Evolutionary conservation across 2,113 vertebrate species (phyloP), one percentile per base, ranked within the genome.

Genomic region (Seriola aureovittata): DNA sequence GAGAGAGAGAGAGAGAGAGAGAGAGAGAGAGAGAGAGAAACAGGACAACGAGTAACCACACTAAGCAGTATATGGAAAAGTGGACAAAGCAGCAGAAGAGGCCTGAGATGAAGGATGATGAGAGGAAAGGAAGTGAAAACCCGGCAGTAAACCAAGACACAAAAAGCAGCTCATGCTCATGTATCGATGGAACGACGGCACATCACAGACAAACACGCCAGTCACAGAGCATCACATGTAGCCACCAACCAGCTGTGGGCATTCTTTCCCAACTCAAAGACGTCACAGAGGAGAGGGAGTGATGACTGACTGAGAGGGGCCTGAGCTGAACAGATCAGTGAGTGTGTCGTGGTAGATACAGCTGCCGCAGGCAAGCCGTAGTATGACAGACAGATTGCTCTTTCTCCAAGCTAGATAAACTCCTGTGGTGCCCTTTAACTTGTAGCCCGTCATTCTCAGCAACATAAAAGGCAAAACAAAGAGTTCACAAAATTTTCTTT

Each of bases 131-230:
- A 68, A 59, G 72, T 84, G 78, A 71, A 52, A 85, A 88, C 85
- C 93, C 86, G 66, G 85, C 89, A 34, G 84, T 63, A 82, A 82
- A 85, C 80, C 76, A 85, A 91, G 94, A 96, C 94, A 93, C 69
- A 77, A 75, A 81, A 92, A 94, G 94, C 93, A 80, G 95, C 46
- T 96, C 96, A 98, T 96, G 95, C 95, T 94, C 76, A 90, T 89
- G 91, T 92, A 78, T 88, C 69, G 25, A 92, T 93, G 91, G 80
- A 73, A 82, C 86, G 88, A 92, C 90, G 91, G 91, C 84, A 93
- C 88, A 87, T 86, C 85, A 88, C 85, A 81, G 73, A 91, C 89
- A 89, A 86, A 91, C 85, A 94, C 86, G 67, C 19, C 90, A 88
- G 86, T 91, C 82, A 93, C 92, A 89, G 81, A 89, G 91, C 90